Percentiles rank a stretch among this genome's conserved stretches.
These are phyloP conservation scores for Erythrocercus mccallii DNA, from an alignment of 2,113 vertebrate genomes.

Conservation along the genomic window DNA sequence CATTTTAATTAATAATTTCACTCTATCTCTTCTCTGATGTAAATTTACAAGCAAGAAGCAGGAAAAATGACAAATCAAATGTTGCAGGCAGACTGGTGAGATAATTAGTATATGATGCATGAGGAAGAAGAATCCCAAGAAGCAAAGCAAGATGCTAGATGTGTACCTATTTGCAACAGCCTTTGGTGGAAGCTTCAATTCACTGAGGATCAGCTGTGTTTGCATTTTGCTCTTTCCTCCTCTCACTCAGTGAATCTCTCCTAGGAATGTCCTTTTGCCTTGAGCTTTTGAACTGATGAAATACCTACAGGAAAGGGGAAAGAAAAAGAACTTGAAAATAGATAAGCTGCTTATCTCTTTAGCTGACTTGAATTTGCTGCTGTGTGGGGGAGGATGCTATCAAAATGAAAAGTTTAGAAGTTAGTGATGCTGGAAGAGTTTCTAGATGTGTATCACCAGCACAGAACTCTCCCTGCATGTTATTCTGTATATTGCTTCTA, in stretches of 20 bases:
- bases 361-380: slow-evolving; percentile 17
- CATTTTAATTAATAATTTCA: slow-evolving; percentile 19
- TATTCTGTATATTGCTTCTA: background rate
- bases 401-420: slow-evolving; percentile 33
- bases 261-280: slow-evolving; percentile 18
- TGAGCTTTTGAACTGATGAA: slow-evolving; percentile 21
- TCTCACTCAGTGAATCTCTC: background rate
- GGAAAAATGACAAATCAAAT: slow-evolving; percentile 9
- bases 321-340: slow-evolving; percentile 31
- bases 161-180: background rate
- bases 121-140: background rate
- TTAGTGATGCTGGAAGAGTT: slow-evolving; percentile 1
- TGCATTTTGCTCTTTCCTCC: slow-evolving; percentile 17
- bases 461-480: background rate
- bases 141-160: background rate
- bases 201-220: slow-evolving; percentile 9
- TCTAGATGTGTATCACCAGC: slow-evolving; percentile 23
- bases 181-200: background rate
- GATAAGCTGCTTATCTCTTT: slow-evolving; percentile 50
- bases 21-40: background rate
- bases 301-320: slow-evolving; percentile 7
- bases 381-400: slow-evolving; percentile 20
- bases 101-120: background rate
- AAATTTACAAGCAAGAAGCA: background rate
- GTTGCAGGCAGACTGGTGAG: background rate